Conservation (phyloP, 2,797 vertebrate species). For the Eremophila alpestris region DNA sequence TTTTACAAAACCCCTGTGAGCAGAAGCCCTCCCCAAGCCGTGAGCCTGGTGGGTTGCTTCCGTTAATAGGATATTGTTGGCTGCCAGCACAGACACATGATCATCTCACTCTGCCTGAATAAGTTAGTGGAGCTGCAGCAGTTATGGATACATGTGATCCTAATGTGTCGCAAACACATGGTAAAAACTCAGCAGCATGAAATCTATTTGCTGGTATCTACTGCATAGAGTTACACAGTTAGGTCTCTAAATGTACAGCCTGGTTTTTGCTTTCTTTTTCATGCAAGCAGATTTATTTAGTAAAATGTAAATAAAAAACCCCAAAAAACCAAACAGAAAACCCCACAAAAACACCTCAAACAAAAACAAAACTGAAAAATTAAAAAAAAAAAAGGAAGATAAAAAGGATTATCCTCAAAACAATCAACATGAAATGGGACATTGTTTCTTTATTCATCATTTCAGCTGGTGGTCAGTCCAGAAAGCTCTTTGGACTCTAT, state of each 20-base stretch:
- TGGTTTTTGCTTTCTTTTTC: background rate
- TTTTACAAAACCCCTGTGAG: background rate
- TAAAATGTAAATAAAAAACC: background rate
- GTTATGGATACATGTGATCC: background rate
- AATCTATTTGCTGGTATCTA: background rate
- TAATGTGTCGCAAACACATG: background rate
- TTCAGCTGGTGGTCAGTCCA: background rate
- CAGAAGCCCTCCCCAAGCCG: background rate
- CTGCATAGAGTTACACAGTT: background rate
- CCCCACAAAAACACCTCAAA: no score
- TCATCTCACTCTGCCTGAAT: conserved; percentile 4
- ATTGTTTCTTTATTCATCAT: background rate
- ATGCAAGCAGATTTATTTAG: background rate
- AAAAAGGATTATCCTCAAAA: background rate
- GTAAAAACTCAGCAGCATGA: background rate
- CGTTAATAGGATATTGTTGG: background rate
- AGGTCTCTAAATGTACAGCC: background rate
- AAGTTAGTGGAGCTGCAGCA: background rate
- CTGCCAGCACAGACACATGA: background rate
- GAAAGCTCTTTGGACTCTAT: background rate
- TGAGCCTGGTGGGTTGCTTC: background rate
- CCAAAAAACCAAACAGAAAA: no score
- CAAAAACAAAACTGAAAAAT: background rate
- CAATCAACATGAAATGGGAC: background rate
- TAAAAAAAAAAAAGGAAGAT: background rate